phyloP scores from a whole-genome alignment of 2,888 invertebrate genomes.

The Tinea semifulvella region DNA sequence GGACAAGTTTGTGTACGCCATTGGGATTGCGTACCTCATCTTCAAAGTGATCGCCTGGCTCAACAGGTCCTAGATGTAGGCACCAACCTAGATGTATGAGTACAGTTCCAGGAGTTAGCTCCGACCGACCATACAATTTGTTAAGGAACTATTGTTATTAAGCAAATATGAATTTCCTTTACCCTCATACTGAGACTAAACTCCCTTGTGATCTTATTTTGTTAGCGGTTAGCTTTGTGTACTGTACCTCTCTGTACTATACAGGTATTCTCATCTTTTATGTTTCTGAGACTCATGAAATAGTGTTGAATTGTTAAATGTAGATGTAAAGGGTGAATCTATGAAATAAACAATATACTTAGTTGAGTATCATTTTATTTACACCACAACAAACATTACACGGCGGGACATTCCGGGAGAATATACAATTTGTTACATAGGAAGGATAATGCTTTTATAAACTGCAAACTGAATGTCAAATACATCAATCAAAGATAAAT shows the following conservation, averaged over 20 bases:
- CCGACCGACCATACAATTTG: too few relatives aligned
- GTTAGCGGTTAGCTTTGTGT: constrained; percentile 1
- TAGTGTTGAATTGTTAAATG: neutral
- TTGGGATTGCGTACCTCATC: constrained; percentile 86
- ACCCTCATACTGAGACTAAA: neutral
- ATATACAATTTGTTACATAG: too few relatives aligned
- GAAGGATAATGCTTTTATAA: too few relatives aligned
- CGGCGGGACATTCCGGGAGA: too few relatives aligned
- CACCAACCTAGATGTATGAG: too few relatives aligned
- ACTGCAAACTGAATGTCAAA: too few relatives aligned
- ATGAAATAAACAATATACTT: constrained; percentile 7
- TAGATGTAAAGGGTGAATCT: neutral
- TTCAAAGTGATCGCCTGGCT: constrained; percentile 88
- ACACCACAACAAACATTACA: too few relatives aligned
- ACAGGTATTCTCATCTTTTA: neutral
- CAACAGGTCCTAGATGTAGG: constrained; percentile 54
- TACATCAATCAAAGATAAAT: too few relatives aligned
- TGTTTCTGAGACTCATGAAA: neutral
- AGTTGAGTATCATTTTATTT: constrained; percentile 3
- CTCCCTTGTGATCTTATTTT: neutral
- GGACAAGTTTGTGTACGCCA: constrained; percentile 85
- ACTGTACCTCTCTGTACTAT: neutral
- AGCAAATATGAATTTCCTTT: constrained; percentile 4
- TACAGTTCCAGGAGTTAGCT: too few relatives aligned
- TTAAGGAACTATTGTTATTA: too few relatives aligned